These are phyloP conservation scores for Elysia crispata DNA, from an alignment of 2,888 invertebrate species.

Conservation along the genomic window DNA sequence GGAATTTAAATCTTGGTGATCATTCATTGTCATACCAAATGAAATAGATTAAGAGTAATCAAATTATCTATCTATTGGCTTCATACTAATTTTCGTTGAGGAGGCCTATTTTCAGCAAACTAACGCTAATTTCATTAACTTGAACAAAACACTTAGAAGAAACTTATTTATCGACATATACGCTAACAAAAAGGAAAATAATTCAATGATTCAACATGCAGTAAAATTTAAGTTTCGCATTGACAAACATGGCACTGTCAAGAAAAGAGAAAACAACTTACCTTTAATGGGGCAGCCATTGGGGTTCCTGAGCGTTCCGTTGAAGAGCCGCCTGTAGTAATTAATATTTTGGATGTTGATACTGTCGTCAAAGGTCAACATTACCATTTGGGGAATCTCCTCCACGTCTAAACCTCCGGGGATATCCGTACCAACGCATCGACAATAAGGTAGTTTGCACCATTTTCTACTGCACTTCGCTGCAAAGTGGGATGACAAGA, in stretches of 20 bases:
- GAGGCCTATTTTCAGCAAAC: too few relatives aligned
- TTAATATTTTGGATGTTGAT: conserved; percentile 57
- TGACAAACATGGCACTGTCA: too few relatives aligned
- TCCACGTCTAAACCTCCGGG: conserved; percentile 52
- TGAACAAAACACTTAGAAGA: not conserved
- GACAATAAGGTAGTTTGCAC: conserved; percentile 56
- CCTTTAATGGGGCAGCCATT: conserved; percentile 86
- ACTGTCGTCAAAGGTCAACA: conserved; percentile 67
- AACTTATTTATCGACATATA: not conserved
- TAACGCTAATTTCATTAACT: too few relatives aligned
- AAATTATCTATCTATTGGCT: too few relatives aligned
- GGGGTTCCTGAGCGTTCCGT: conserved; percentile 79
- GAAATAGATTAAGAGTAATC: too few relatives aligned
- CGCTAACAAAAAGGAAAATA: too few relatives aligned
- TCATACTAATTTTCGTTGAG: too few relatives aligned
- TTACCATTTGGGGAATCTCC: conserved; percentile 62
- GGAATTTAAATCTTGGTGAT: too few relatives aligned
- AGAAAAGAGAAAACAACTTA: conserved; percentile 11
- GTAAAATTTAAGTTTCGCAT: too few relatives aligned
- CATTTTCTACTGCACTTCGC: conserved; percentile 51
- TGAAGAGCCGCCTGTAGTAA: conserved; percentile 55
- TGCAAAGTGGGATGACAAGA: too few relatives aligned
- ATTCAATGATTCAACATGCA: too few relatives aligned
- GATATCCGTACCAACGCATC: conserved; percentile 54
- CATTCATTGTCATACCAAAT: too few relatives aligned